Conservation (phyloP, 1,140 invertebrate species). For the Bicyclus anynana region DNA sequence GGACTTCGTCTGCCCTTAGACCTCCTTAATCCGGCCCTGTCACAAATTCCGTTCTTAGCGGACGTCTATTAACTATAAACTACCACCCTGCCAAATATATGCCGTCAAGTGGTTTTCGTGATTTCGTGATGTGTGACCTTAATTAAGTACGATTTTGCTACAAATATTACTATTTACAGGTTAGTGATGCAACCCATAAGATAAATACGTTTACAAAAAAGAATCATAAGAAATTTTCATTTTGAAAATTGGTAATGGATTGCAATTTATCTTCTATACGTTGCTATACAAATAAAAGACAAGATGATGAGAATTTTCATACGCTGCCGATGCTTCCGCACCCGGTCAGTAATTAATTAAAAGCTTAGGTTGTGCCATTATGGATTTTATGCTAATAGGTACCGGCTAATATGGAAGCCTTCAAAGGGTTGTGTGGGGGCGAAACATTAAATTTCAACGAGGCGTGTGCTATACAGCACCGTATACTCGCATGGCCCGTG, state of each 20-base stretch:
- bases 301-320: constrained; percentile 38
- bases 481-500: constrained; percentile 14
- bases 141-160: too few species aligned
- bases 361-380: constrained; percentile 61
- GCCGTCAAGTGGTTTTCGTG: too few species aligned
- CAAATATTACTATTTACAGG: too few species aligned
- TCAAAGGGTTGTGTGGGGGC: constrained; percentile 50
- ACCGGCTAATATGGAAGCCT: constrained; percentile 55
- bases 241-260: not conserved
- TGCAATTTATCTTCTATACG: not conserved
- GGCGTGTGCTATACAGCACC: constrained; percentile 39
- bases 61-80: too few species aligned
- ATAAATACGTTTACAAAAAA: too few species aligned
- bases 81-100: too few species aligned
- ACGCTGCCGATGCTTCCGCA: constrained; percentile 30
- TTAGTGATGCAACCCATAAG: too few species aligned
- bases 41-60: too few species aligned
- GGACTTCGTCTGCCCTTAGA: too few species aligned
- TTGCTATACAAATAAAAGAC: constrained; percentile 29
- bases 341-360: constrained; percentile 68
- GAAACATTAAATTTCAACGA: constrained; percentile 57
- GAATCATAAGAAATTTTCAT: too few species aligned
- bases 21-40: too few species aligned
- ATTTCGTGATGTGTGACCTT: too few species aligned
- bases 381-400: constrained; percentile 68